Evolutionary conservation across 2,113 vertebrate genomes (phyloP).

Genomic region (Craseonycteris thonglongyai): DNA sequence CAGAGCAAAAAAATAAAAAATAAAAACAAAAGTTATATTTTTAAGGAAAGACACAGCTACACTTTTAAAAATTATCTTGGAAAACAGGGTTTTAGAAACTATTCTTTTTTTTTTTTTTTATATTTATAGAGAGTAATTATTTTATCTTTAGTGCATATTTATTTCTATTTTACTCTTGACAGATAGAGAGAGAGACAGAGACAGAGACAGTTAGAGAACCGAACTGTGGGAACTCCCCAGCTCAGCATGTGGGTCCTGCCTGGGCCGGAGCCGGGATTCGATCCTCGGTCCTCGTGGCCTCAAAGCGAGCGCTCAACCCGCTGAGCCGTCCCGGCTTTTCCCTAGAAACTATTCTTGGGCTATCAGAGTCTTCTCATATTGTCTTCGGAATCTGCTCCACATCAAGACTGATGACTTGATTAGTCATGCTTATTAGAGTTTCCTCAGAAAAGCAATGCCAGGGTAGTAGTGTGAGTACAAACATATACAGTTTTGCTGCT

Average conservation of each 20-base stretch:
- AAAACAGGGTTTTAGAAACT: not conserved
- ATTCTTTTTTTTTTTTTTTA: no score
- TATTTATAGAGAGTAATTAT: no score
- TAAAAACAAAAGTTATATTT: not conserved
- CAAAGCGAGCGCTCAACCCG: no score
- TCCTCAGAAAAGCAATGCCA: not conserved
- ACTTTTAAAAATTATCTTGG: not conserved
- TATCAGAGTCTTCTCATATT: not conserved
- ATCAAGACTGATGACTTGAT: not conserved
- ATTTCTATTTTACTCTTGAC: no score
- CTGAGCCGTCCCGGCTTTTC: no score
- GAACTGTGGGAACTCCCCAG: no score
- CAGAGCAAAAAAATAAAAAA: not conserved
- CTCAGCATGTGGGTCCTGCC: no score
- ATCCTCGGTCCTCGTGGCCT: no score
- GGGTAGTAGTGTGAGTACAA: not conserved
- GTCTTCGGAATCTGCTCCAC: not conserved
- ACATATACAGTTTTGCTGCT: not conserved
- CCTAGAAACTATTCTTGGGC: not conserved
- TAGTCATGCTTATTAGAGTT: not conserved
- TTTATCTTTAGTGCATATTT: no score
- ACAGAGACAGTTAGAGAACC: no score
- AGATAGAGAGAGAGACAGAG: no score
- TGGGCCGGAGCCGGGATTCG: no score
- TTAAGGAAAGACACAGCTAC: not conserved